These are phyloP conservation scores for Liopterus haemorrhoidalis DNA, from an alignment of 2,888 invertebrate genomes.

Conservation along the genomic window DNA sequence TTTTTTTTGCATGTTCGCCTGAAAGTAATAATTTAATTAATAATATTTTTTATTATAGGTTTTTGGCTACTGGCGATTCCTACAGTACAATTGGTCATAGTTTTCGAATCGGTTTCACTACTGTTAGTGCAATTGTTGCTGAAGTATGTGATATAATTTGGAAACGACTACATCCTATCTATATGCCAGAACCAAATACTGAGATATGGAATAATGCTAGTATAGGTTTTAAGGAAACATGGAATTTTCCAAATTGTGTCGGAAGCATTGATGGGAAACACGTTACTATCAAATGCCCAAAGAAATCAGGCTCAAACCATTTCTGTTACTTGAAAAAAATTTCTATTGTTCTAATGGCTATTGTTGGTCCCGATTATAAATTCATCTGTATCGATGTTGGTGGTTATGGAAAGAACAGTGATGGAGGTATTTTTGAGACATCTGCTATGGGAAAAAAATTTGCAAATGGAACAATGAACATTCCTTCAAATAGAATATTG, in stretches of 20 bases:
- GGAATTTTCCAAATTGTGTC: constrained; percentile 31
- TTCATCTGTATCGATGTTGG: constrained; percentile 29
- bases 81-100: constrained; percentile 33
- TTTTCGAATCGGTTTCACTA: constrained; percentile 33
- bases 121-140: constrained; percentile 33
- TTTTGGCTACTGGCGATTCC: constrained; percentile 29
- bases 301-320: constrained; percentile 26
- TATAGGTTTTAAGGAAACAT: constrained; percentile 23
- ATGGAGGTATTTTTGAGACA: constrained; percentile 29
- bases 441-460: constrained; percentile 29
- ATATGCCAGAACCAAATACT: constrained; percentile 28
- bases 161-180: constrained; percentile 30
- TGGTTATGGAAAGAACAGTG: constrained; percentile 24
- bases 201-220: constrained; percentile 26
- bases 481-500: constrained; percentile 22
- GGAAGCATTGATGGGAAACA: constrained; percentile 27
- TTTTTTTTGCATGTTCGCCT: constrained; percentile 1
- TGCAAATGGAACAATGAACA: constrained; percentile 17
- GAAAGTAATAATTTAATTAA: too few relatives aligned
- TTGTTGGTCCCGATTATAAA: constrained; percentile 27
- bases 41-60: constrained; percentile 22
- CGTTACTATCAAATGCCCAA: constrained; percentile 26
- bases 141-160: constrained; percentile 36
- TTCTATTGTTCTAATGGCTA: constrained; percentile 15
- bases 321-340: constrained; percentile 25